Evolutionary conservation across 2,797 vertebrate genomes (phyloP), one percentile per base, ranked within the genome.

Genomic region (Sandelia bainsii): DNA sequence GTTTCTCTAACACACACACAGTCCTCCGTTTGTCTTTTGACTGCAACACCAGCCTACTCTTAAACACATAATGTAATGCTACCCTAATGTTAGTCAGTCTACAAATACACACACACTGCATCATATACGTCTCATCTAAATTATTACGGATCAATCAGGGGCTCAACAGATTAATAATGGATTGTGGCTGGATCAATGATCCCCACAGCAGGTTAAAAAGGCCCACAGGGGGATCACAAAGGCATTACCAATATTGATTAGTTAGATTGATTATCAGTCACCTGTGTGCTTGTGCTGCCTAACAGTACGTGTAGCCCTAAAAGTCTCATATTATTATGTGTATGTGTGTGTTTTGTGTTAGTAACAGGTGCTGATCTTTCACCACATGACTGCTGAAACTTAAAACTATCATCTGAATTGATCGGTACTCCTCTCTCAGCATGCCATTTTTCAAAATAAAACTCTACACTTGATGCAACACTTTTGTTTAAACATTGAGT

Each of bases 181-280:
- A 69, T 73, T 57, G 17, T 40, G 63, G 9, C 46, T 25, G 59
- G 68, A 83, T 86, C 84, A 72, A 82, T 83, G 62, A 61, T 54
- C 51, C 49, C 64, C 20, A 25, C 32, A 46, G 37, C 16, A 1
- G 25, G 42, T 45, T 72, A 13, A 23, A 69, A 46, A 16, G 34
- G 39, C 59, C 50, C 23, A 23, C 11, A 12, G 48, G 50, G 54
- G 54, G 51, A 62, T 69, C 48, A 53, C 23, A 23, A 19, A 52
- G 39, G 13, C 9, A 19, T 64, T 44, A 60, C 54, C n/a, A 5
- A 52, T 81, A 72, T 54, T 17, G 58, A 83, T 73, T 71, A 5
- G 68, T 82, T 46, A 74, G 42, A 88, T 60, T 82, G 69, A 86
- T 75, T 70, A 58, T 59, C 42, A 29, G 29, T 51, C 42, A 48